Conservation (phyloP, 1,140 invertebrate genomes). For the Schlechtendalia chinensis region DNA sequence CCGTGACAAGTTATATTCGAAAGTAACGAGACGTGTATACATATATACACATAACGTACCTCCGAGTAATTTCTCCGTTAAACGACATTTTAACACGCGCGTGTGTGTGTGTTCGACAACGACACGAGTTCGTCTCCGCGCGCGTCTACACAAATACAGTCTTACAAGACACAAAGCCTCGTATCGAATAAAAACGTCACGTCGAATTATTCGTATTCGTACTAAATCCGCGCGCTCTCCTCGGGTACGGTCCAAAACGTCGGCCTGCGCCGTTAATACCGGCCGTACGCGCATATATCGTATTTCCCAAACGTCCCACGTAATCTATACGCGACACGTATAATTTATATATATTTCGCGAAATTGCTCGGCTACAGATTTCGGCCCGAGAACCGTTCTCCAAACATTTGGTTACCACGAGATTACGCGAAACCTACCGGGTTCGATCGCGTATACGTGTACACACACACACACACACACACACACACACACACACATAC, state of each 20-base stretch:
- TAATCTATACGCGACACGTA: no score
- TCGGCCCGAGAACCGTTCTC: not conserved
- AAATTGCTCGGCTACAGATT: not conserved
- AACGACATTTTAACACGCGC: not conserved
- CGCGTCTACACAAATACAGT: not conserved
- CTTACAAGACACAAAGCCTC: not conserved
- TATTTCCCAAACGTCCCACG: slow-evolving; percentile 9
- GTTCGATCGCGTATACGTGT: no score
- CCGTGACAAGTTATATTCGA: slow-evolving; percentile 15
- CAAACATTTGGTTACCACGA: slow-evolving; percentile 1
- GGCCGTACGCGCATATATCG: not conserved
- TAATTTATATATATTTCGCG: not conserved
- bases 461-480: no score
- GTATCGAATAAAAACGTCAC: slow-evolving; percentile 24
- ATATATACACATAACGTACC: no score
- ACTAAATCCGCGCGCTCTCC: not conserved
- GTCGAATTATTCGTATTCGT: slow-evolving; percentile 5
- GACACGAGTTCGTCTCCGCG: no score
- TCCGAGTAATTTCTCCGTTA: not conserved
- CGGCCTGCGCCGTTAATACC: not conserved
- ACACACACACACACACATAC: no score
- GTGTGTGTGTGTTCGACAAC: no score
- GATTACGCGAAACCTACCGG: not conserved
- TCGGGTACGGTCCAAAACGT: not conserved
- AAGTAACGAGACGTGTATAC: slow-evolving; percentile 6